phyloP scores from a whole-genome alignment of 2,888 invertebrate genomes.

The Drosophila antonietae region DNA sequence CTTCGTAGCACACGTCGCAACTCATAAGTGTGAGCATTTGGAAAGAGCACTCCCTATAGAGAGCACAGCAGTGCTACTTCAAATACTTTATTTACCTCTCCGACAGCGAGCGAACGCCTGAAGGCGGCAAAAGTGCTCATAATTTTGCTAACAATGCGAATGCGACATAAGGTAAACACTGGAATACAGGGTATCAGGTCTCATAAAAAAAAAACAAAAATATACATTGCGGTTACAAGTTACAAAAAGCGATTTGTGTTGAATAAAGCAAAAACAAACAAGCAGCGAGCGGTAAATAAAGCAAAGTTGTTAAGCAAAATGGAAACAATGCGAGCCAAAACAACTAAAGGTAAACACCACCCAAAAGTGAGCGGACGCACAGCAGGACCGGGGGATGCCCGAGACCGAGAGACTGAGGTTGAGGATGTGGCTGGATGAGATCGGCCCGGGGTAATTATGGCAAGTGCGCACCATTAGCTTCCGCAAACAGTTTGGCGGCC shows the following conservation, averaged over 20 bases:
- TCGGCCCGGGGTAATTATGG: constrained; percentile 70
- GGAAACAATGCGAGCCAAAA: constrained; percentile 62
- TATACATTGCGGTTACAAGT: constrained; percentile 67
- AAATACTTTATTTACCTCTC: constrained; percentile 66
- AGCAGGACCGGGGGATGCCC: constrained; percentile 16
- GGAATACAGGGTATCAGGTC: constrained; percentile 19
- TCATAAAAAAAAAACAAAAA: constrained; percentile 17
- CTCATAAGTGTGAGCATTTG: constrained; percentile 6
- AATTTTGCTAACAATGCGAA: constrained; percentile 65
- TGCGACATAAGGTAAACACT: constrained; percentile 48
- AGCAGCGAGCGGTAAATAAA: constrained; percentile 60
- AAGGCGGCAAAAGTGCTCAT: constrained; percentile 72
- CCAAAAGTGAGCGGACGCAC: constrained; percentile 10
- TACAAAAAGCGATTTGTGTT: constrained; percentile 73
- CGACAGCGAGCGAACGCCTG: constrained; percentile 38
- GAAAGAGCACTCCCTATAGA: constrained; percentile 13
- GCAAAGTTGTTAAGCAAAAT: constrained; percentile 64
- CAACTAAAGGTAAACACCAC: constrained; percentile 63
- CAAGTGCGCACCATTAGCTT: constrained; percentile 81
- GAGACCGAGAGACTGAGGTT: constrained; percentile 9
- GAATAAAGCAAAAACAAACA: constrained; percentile 64
- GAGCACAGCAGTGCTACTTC: constrained; percentile 42
- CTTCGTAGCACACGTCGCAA: constrained; percentile 35
- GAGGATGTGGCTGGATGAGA: constrained; percentile 18
- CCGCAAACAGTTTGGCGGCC: constrained; percentile 66